Base-by-base conservation (phyloP, 2,888 invertebrate species). In the Leuctra nigra region DNA sequence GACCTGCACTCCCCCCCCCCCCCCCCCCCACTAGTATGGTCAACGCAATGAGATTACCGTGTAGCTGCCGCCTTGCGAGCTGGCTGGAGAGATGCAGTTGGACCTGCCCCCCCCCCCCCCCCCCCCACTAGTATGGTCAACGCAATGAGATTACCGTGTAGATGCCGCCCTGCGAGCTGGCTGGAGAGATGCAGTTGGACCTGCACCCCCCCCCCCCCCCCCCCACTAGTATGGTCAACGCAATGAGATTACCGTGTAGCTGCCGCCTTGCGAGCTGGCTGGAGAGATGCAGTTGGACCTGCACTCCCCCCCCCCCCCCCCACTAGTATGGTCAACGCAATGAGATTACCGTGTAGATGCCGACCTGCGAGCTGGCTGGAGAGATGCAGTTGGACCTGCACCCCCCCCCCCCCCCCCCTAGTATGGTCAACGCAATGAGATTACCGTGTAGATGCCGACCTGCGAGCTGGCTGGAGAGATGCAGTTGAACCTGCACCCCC, bases 381-480 rank as follows among this genome's bases (percentile, higher is more conserved):
- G 91, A 91, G 4, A 86, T 86, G 65, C 91, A 89, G 29, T 81
- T 79, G 0, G 85, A 84, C 38, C 83, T 69, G 66, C 74, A 64
- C 64, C 68, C 74, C 66, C 23, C 72, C n/a, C n/a, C n/a, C n/a
- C n/a, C n/a, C n/a, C n/a, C n/a, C n/a, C n/a, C n/a, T n/a, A n/a
- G n/a, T n/a, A n/a, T n/a, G n/a, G n/a, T n/a, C n/a, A n/a, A n/a
- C n/a, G n/a, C n/a, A n/a, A n/a, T n/a, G n/a, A n/a, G n/a, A n/a
- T 81, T 74, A 91, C 91, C 65, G 86, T 85, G 68, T 91, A 93
- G 33, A 91, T 84, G 1, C 92, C 92, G 0, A 92, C 92, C 69
- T 91, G 90, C n/a, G 91, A 91, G 66, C 91, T 91, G 11, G 89
- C 91, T 0, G 92, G 91, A 0, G 91, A 91, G 4, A 86, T 86